Conservation (phyloP, 2,797 vertebrate genomes). For the Alexandromys oeconomus region DNA sequence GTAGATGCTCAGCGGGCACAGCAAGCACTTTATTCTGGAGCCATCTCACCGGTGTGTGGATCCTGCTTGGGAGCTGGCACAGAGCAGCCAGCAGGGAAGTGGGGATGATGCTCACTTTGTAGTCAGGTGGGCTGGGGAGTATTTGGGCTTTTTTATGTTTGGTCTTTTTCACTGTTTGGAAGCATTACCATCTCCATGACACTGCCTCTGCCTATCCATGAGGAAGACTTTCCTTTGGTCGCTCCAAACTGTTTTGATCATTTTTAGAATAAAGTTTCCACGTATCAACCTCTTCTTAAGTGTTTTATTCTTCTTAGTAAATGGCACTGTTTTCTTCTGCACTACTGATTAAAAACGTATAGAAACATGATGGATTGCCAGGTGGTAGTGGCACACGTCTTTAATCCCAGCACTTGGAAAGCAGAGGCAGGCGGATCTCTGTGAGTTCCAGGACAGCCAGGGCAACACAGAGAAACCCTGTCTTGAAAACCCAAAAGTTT, state of each 20-base stretch:
- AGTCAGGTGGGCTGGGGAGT: background rate
- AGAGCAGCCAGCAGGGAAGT: background rate
- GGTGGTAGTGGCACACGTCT: background rate
- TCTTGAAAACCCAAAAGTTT: background rate
- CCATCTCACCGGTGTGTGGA: background rate
- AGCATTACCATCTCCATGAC: background rate
- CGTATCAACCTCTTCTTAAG: background rate
- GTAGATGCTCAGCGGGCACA: background rate
- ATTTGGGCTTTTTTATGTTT: background rate
- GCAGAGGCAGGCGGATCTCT: background rate
- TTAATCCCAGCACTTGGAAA: background rate
- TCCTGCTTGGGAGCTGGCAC: background rate
- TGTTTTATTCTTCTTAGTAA: background rate
- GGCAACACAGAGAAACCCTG: background rate
- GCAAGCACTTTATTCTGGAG: background rate
- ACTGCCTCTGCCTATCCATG: background rate
- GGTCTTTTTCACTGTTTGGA: background rate
- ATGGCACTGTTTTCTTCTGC: background rate
- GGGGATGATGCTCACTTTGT: background rate
- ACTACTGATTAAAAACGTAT: background rate
- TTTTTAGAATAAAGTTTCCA: conserved; percentile 10
- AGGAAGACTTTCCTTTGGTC: background rate
- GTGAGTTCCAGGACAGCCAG: background rate
- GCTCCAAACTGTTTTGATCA: background rate
- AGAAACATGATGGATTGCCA: background rate